phyloP scores from a whole-genome alignment of 2,797 vertebrate species.

The Brotogeris chrysoptera region DNA sequence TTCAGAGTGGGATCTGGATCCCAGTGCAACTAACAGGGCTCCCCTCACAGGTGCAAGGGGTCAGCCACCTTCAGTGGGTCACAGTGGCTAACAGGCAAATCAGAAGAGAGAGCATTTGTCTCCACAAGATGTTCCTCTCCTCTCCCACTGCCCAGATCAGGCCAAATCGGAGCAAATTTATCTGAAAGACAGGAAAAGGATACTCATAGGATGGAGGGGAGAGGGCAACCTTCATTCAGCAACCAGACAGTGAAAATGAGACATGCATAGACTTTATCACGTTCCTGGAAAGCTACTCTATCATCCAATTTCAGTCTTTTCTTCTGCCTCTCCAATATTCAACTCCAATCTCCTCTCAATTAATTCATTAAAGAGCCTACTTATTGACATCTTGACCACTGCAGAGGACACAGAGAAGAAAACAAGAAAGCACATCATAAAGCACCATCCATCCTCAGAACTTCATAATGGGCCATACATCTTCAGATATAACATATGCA shows the following conservation, averaged over 20 bases:
- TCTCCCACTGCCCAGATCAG: background rate
- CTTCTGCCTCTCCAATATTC: background rate
- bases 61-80: background rate
- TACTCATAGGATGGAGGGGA: background rate
- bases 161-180: background rate
- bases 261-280: background rate
- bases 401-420: background rate
- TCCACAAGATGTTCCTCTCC: background rate
- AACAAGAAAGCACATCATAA: slow-evolving; percentile 12
- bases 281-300: background rate
- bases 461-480: background rate
- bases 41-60: background rate
- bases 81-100: background rate
- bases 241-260: background rate
- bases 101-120: background rate
- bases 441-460: background rate
- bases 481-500: background rate
- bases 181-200: background rate
- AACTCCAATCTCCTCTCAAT: background rate
- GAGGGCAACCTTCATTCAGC: background rate
- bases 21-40: background rate
- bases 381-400: background rate
- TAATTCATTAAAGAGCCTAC: background rate
- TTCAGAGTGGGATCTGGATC: background rate
- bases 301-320: background rate